Evolutionary conservation across 2,888 invertebrate species (phyloP).

Genomic region (Shargacucullia verbasci): DNA sequence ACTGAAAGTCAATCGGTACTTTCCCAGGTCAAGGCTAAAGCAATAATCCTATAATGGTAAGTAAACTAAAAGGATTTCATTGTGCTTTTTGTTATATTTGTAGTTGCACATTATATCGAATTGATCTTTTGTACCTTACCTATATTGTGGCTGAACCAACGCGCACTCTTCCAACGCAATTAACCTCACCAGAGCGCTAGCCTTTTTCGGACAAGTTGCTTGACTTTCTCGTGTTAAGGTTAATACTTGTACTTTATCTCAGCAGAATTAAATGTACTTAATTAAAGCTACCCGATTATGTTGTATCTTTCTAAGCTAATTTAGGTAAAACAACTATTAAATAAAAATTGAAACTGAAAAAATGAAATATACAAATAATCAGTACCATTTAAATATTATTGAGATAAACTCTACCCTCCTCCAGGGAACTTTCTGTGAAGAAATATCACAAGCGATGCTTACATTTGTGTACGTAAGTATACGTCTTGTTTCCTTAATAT

Average conservation of each 20-base stretch:
- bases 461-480: constrained; percentile 3
- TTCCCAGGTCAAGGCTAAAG: too few relatives aligned
- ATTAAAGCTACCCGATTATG: background rate
- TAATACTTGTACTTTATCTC: constrained; percentile 28
- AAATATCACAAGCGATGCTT: constrained; percentile 10
- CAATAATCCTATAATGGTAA: too few relatives aligned
- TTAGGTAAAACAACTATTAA: too few relatives aligned
- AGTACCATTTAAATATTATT: too few relatives aligned
- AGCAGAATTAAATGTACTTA: constrained; percentile 1
- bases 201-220: constrained; percentile 47
- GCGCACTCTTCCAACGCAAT: constrained; percentile 44
- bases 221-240: constrained; percentile 39
- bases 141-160: constrained; percentile 7
- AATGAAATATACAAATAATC: too few relatives aligned
- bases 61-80: too few relatives aligned
- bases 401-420: too few relatives aligned
- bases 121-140: constrained; percentile 21
- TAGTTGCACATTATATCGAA: background rate
- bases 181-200: constrained; percentile 41
- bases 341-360: too few relatives aligned
- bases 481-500: constrained; percentile 21
- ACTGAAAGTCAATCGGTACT: too few relatives aligned
- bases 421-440: background rate
- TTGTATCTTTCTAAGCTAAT: too few relatives aligned
- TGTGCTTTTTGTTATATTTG: too few relatives aligned